Base-by-base conservation (phyloP, 2,113 vertebrate species). In the Neoarius graeffei region DNA sequence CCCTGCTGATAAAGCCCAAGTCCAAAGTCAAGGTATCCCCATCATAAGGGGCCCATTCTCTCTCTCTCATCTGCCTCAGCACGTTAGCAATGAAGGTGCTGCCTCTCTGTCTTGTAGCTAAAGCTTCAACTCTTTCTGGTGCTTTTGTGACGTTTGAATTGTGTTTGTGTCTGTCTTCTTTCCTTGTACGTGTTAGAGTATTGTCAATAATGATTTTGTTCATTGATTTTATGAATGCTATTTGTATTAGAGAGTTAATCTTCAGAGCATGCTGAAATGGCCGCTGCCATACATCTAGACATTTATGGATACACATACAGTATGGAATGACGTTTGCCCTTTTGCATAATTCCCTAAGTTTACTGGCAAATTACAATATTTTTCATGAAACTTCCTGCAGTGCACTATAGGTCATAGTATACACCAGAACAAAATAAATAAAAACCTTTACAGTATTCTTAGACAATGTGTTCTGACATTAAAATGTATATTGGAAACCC, bases 1-100 rank as follows among this genome's bases (percentile, higher is more conserved):
- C 94, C 97, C 97, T 94, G 98, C 97, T 85, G 97, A 98, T 94
- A 98, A 96, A 97, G 94, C 92, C 94, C 96, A 95, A 96, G 97
- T 96, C 94, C 96, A 87, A 96, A 94, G 95, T 97, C 97, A 98
- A 99, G 98, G 98, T 99, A 99, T 96, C 97, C 97, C 94, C 94
- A 96, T 94, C 95, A 94, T 93, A 95, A 95, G 96, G 95, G 96
- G 96, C 95, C 89, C 93, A 92, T 95, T 96, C 96, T 97, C 94
- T 96, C 91, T 96, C 94, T 97, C 93, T 96, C 90, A 85, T 94
- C 95, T 96, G 96, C 96, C 94, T 95, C 93, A 96, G 96, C 95
- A 95, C 95, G 93, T 93, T 95, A 95, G 95, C 94, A 95, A 94
- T 94, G 94, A 93, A 93, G 73, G 92, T 92, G 93, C 93, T 93